Conservation (phyloP, 2,113 vertebrate species). For the Cebidichthys violaceus region DNA sequence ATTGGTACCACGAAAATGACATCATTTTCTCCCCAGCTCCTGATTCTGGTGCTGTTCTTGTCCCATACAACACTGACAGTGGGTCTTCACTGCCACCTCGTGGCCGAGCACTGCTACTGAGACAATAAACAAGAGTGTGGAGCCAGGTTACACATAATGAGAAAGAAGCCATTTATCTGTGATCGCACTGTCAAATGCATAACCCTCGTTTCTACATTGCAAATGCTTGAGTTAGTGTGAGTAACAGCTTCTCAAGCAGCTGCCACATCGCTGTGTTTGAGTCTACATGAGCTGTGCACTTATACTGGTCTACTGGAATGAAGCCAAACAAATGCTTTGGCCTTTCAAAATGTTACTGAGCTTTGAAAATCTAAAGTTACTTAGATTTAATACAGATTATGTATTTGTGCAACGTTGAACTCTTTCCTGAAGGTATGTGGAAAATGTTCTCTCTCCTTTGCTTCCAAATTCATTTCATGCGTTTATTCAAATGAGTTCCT, state of each 20-base stretch:
- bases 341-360: neutral
- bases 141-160: neutral
- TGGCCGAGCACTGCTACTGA: conserved; percentile 45
- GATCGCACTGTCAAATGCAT: too few relatives aligned
- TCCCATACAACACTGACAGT: neutral
- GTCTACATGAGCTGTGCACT: neutral
- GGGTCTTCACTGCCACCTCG: conserved; percentile 59
- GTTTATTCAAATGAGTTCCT: conserved; percentile 35
- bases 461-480: conserved; percentile 31
- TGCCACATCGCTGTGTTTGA: neutral
- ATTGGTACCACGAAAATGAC: neutral
- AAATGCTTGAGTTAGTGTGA: neutral
- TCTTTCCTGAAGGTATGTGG: neutral
- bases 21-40: neutral
- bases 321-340: neutral
- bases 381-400: neutral
- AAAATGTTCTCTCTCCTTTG: neutral
- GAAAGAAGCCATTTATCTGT: neutral
- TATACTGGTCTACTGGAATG: neutral
- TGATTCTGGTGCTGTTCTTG: neutral
- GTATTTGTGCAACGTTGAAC: neutral
- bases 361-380: neutral
- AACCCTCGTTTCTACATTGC: neutral
- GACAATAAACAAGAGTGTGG: neutral
- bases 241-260: neutral